Base-by-base conservation (phyloP, 2,888 invertebrate species). In the Dryocosmus kuriphilus region DNA sequence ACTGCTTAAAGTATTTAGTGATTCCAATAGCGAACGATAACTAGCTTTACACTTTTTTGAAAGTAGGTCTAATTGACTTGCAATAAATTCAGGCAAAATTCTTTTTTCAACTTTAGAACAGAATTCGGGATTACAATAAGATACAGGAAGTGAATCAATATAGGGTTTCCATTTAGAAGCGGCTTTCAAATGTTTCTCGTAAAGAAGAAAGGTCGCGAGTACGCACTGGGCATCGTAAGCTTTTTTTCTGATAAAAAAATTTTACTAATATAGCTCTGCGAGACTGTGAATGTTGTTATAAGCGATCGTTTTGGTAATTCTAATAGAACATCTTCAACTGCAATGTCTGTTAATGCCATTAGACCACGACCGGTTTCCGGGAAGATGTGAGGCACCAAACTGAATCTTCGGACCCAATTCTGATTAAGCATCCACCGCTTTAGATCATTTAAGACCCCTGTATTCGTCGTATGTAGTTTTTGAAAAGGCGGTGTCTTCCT, bases 281-380 rank as follows among this genome's bases (percentile, higher is more conserved):
- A 91, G 89, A 90, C 90, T 88, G 83, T 91, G 84, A 84, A 88
- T 16, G 87, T 92, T 83, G 93, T 94, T 89, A 92, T 93, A 87
- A 92, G 90, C 80, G 90, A 93, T 90, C 86, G 92, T 88, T 85
- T 90, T 85, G 93, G 94, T 92, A 93, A 94, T 93, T 86, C 90
- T 79, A 88, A 90, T 79, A 93, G 93, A 92, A 90, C 91, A 90
- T 90, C 94, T 63, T 93, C 88, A 92, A 88, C 30, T 41, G 86
- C 77, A 32, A 93, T 86, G 24, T 88, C 81, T 57, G 87, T 86
- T 67, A 89, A 82, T 41, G 94, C 94, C 73, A 92, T 93, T 32
- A 97, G 92, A 30, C 97, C 97, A 77, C 97, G 93, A 11, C 97
- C 97, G 7, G 96, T 96, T 14, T 92, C 88, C 35, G 92, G 82